Percentiles rank a stretch among this genome's conserved stretches.
phyloP scores from a whole-genome alignment of 92 coral and sea anemone species.

The Metridium senile region DNA sequence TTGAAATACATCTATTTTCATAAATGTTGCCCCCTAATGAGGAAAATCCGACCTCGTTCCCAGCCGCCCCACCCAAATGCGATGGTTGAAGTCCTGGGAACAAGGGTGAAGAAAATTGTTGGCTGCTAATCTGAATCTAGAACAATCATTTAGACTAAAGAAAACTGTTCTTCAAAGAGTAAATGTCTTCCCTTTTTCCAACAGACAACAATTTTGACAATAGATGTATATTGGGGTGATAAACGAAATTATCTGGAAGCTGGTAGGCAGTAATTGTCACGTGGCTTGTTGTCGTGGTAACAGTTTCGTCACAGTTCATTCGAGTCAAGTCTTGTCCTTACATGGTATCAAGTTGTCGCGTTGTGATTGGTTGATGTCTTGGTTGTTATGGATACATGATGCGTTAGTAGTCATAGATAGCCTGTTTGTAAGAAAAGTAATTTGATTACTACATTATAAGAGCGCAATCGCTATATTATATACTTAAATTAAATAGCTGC shows the following conservation, averaged over 20 bases:
- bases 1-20: background rate
- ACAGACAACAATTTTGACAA: background rate
- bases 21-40: background rate
- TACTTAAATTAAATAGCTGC: too few species aligned
- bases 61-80: too few species aligned
- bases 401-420: background rate
- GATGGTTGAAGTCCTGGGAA: too few species aligned
- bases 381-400: conserved; percentile 23
- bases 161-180: too few species aligned
- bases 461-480: background rate
- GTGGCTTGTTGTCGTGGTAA: conserved; percentile 10
- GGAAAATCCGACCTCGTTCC: background rate
- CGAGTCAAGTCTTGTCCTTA: conserved; percentile 4
- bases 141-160: too few species aligned
- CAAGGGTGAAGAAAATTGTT: background rate
- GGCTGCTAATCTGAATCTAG: background rate
- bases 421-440: conserved; percentile 5
- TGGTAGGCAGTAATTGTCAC: background rate
- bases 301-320: background rate
- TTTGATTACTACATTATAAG: background rate
- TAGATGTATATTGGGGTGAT: background rate
- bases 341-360: background rate
- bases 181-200: background rate
- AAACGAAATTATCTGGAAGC: background rate
- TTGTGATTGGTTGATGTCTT: conserved; percentile 13